phyloP scores from a whole-genome alignment of 1,140 invertebrate species.

The Polyergus mexicanus region DNA sequence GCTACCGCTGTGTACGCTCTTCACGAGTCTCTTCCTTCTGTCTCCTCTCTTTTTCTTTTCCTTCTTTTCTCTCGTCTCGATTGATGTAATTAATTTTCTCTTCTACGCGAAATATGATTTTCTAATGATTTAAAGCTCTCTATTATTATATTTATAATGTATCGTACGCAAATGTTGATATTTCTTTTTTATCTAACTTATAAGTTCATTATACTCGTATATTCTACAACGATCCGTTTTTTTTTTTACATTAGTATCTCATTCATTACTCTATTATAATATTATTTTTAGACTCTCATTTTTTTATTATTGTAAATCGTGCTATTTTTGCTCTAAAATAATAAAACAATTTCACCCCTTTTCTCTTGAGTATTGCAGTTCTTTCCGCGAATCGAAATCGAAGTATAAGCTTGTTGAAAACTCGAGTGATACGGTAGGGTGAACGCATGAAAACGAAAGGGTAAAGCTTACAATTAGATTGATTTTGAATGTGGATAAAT shows the following conservation, averaged over 20 bases:
- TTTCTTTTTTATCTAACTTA: neutral
- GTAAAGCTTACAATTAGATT: slow-evolving; percentile 35
- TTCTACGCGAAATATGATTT: neutral
- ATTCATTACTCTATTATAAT: neutral
- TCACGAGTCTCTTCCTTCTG: neutral
- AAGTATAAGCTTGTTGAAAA: neutral
- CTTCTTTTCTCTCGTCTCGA: neutral
- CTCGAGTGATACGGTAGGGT: neutral
- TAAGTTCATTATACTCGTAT: neutral
- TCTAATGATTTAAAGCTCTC: neutral
- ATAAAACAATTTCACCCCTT: neutral
- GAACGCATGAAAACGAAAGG: slow-evolving; percentile 6
- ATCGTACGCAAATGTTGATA: neutral
- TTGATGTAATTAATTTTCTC: slow-evolving; percentile 23
- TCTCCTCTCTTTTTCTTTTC: slow-evolving; percentile 38
- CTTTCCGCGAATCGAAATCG: neutral
- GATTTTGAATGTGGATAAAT: slow-evolving; percentile 50
- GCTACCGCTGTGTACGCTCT: slow-evolving; percentile 6
- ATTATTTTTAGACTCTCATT: neutral
- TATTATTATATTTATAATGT: neutral
- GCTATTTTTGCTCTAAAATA: neutral
- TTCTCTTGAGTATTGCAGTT: neutral
- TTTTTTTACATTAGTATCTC: neutral
- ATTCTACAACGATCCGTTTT: neutral
- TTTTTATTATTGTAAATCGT: neutral